Percentiles rank a stretch among this genome's conserved stretches.
These are phyloP conservation scores for Macrocentrus cingulum DNA, from an alignment of 1,140 invertebrate genomes.

Conservation along the genomic window DNA sequence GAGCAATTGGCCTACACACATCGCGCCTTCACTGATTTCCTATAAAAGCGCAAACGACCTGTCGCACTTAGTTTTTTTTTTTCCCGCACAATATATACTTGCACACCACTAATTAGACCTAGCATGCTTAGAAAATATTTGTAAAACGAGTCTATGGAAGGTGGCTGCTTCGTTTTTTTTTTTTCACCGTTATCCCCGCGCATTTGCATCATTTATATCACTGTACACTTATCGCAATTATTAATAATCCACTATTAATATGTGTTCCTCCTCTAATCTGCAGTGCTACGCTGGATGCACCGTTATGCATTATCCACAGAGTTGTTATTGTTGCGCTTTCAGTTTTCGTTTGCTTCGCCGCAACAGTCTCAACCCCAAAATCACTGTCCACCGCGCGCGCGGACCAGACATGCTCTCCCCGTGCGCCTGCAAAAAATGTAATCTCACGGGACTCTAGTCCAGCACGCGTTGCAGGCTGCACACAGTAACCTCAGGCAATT, in stretches of 20 bases:
- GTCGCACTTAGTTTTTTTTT: neutral
- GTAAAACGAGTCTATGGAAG: constrained; percentile 53
- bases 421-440: neutral
- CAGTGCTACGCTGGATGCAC: neutral
- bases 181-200: neutral
- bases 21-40: neutral
- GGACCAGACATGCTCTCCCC: no score
- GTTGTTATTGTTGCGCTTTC: no score
- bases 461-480: constrained; percentile 2
- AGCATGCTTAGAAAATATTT: constrained; percentile 57
- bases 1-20: neutral
- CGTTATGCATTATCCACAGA: neutral
- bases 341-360: no score
- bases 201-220: constrained; percentile 34
- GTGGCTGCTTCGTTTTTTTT: constrained; percentile 37
- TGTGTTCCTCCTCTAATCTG: neutral
- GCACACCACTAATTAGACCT: constrained; percentile 44
- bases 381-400: no score
- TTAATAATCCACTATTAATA: constrained; percentile 19
- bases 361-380: no score
- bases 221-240: constrained; percentile 42
- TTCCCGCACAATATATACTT: constrained; percentile 23
- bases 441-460: neutral
- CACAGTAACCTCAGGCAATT: constrained; percentile 30
- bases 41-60: neutral